Conservation (phyloP, 1,140 invertebrate species). For the Drosophila repletoides region DNA sequence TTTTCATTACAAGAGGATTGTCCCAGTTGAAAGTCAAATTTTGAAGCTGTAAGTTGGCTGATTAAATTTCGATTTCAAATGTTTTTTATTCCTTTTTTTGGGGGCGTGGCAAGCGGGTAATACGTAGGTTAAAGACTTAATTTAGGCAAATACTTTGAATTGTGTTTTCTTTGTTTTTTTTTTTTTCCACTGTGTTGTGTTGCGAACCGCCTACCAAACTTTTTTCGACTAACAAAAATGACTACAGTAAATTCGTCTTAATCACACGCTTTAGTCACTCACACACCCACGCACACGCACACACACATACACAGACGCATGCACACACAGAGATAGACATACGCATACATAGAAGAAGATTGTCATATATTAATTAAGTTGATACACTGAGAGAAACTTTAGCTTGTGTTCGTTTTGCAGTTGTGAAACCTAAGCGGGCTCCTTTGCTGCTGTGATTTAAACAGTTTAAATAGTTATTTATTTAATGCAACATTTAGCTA, state of each 20-base stretch:
- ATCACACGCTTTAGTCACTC: slow-evolving; percentile 70
- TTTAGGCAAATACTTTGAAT: background rate
- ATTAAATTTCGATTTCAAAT: no score
- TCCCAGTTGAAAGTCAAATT: slow-evolving; percentile 63
- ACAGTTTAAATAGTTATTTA: slow-evolving; percentile 14
- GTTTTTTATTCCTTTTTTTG: no score
- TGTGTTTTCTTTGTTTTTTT: no score
- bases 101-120: background rate
- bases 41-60: background rate
- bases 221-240: slow-evolving; percentile 44
- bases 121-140: slow-evolving; percentile 4
- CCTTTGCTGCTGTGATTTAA: slow-evolving; percentile 29
- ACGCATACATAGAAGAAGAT: slow-evolving; percentile 56
- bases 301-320: background rate
- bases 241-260: slow-evolving; percentile 80
- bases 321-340: slow-evolving; percentile 2
- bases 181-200: no score
- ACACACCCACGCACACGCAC: slow-evolving; percentile 14
- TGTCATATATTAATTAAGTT: slow-evolving; percentile 63
- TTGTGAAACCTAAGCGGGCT: slow-evolving; percentile 60
- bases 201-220: slow-evolving; percentile 39
- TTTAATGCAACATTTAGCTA: slow-evolving; percentile 55
- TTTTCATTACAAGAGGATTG: slow-evolving; percentile 69
- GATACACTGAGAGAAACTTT: slow-evolving; percentile 39
- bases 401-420: slow-evolving; percentile 30